These are phyloP conservation scores for Spicauda simplicius DNA, from an alignment of 2,888 invertebrate species.

Conservation along the genomic window DNA sequence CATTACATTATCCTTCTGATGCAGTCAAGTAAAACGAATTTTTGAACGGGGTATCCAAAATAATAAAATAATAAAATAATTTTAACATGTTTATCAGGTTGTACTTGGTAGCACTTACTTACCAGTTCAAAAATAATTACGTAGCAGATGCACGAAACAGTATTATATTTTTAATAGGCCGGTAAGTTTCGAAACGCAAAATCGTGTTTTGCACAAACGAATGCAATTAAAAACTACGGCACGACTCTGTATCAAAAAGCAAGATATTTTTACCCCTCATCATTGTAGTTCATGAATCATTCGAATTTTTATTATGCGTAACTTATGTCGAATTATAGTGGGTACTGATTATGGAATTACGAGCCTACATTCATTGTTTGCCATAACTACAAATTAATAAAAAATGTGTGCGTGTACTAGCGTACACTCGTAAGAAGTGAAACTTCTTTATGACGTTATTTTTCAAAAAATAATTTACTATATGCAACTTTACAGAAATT, in stretches of 20 bases:
- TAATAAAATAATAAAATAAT: neutral
- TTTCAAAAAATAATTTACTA: too few species aligned
- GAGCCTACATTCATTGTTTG: too few species aligned
- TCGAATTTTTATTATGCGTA: neutral
- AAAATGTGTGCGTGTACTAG: too few species aligned
- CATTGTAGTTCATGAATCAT: neutral
- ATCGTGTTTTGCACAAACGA: constrained; percentile 61
- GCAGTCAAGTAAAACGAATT: too few species aligned
- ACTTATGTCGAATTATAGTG: neutral
- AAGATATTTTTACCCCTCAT: constrained; percentile 10
- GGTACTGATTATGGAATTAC: too few species aligned
- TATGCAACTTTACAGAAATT: too few species aligned
- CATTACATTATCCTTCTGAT: too few species aligned
- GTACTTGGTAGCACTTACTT: neutral
- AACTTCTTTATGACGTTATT: too few species aligned
- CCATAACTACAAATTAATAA: too few species aligned
- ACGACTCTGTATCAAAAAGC: constrained; percentile 30
- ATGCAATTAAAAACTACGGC: constrained; percentile 56
- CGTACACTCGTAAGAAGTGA: too few species aligned
- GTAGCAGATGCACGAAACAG: constrained; percentile 3
- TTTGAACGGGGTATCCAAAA: too few species aligned
- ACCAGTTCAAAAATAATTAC: constrained; percentile 2
- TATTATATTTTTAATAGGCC: constrained; percentile 10
- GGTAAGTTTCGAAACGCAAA: constrained; percentile 45
- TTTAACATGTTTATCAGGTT: neutral